Conservation (phyloP, 2,113 vertebrate species). For the Nettapus auritus region DNA sequence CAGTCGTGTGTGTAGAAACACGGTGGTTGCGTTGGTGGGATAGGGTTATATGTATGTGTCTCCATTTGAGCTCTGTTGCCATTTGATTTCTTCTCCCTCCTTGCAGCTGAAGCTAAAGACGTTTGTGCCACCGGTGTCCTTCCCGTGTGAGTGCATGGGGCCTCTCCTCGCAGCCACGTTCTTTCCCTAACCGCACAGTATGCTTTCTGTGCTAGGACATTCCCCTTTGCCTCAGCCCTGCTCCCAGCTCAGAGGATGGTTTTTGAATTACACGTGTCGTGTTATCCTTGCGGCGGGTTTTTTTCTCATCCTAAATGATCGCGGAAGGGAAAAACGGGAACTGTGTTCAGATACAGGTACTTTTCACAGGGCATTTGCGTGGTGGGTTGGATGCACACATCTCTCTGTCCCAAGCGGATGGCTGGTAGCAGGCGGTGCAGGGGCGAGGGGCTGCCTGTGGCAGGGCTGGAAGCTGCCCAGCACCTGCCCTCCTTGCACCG, state of each 20-base stretch:
- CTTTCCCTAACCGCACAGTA: not conserved
- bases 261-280: not conserved
- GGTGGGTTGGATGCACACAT: fast-evolving
- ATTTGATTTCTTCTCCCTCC: not conserved
- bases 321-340: not conserved
- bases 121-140: not conserved
- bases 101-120: not conserved
- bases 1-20: not conserved
- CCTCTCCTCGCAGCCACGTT: not conserved
- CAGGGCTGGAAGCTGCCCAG: not conserved
- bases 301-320: too few relatives aligned
- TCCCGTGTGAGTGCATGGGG: not conserved
- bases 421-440: not conserved
- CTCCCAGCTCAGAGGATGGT: not conserved
- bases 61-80: not conserved
- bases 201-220: not conserved
- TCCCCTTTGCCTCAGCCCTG: not conserved
- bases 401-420: fast-evolving
- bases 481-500: not conserved
- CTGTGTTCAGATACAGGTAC: not conserved
- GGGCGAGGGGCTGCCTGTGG: not conserved
- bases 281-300: not conserved
- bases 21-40: fast-evolving
- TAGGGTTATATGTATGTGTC: not conserved
- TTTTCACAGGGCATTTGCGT: not conserved